Conservation (phyloP, 2,797 vertebrate species). For the Fundulus diaphanus region DNA sequence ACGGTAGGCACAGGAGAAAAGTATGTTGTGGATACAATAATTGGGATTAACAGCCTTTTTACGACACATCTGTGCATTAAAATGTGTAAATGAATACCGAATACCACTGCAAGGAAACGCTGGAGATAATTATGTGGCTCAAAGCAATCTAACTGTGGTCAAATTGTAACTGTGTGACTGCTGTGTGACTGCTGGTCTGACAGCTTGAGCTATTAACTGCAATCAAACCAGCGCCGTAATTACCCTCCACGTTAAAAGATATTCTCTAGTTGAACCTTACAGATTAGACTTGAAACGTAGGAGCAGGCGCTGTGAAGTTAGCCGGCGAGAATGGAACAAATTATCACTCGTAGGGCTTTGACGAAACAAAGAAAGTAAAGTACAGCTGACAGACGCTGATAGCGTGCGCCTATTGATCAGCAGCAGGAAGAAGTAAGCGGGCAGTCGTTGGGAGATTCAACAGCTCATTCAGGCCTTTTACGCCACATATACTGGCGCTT, state of each 20-base stretch:
- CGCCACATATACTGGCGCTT: not conserved
- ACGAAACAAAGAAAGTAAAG: constrained; percentile 57
- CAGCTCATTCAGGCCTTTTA: constrained; percentile 65
- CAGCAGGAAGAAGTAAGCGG: constrained; percentile 51
- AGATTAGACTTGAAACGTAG: constrained; percentile 35
- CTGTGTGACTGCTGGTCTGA: constrained; percentile 59
- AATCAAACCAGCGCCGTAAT: constrained; percentile 70
- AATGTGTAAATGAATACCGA: constrained; percentile 11
- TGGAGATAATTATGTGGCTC: constrained; percentile 58
- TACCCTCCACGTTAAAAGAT: constrained; percentile 64
- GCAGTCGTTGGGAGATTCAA: constrained; percentile 52
- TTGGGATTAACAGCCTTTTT: constrained; percentile 15
- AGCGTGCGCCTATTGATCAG: constrained; percentile 74
- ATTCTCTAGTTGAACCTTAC: constrained; percentile 66
- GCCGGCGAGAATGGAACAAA: constrained; percentile 34
- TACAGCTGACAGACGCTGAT: constrained; percentile 67
- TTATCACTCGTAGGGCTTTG: constrained; percentile 53
- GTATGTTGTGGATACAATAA: not conserved
- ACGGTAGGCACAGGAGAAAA: constrained; percentile 12
- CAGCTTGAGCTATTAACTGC: constrained; percentile 66
- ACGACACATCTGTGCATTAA: constrained; percentile 16
- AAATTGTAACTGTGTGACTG: constrained; percentile 64
- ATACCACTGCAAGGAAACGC: constrained; percentile 15
- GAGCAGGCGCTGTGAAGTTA: constrained; percentile 36
- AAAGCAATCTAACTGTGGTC: constrained; percentile 59